phyloP scores from a whole-genome alignment of 30 jellyfish, hydroid and myxozoan species.

The Catostylus mosaicus region DNA sequence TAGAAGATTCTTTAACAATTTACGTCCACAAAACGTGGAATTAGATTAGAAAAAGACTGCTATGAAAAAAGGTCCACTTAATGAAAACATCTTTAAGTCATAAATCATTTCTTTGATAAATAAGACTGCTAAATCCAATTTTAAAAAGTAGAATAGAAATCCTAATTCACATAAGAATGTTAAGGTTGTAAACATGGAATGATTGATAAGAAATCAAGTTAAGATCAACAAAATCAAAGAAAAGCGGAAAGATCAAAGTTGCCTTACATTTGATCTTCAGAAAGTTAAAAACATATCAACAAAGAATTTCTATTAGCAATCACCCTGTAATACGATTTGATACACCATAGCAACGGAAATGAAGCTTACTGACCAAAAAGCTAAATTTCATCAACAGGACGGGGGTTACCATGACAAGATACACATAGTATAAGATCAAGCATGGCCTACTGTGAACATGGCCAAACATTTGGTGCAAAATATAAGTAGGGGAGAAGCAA shows the following conservation, averaged over 20 bases:
- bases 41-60: too few species aligned
- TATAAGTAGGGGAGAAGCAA: too few species aligned
- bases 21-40: too few species aligned
- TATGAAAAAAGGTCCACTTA: too few species aligned
- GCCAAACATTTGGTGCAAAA: too few species aligned
- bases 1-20: too few species aligned
- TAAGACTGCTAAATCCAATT: too few species aligned
- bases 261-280: neutral
- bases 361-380: slow-evolving; percentile 9
- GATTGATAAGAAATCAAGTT: neutral
- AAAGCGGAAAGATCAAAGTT: slow-evolving; percentile 21
- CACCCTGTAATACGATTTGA: slow-evolving; percentile 21
- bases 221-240: neutral
- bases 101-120: too few species aligned
- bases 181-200: neutral
- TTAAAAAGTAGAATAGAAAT: neutral
- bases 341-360: slow-evolving; percentile 31
- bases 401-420: neutral
- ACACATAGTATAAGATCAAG: neutral
- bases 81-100: too few species aligned
- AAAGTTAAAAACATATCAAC: neutral
- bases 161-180: neutral
- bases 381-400: neutral
- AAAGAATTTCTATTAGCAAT: slow-evolving; percentile 10
- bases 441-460: too few species aligned